Base-by-base conservation (phyloP, 2,797 vertebrate species). In the Alfaro cultratus region DNA sequence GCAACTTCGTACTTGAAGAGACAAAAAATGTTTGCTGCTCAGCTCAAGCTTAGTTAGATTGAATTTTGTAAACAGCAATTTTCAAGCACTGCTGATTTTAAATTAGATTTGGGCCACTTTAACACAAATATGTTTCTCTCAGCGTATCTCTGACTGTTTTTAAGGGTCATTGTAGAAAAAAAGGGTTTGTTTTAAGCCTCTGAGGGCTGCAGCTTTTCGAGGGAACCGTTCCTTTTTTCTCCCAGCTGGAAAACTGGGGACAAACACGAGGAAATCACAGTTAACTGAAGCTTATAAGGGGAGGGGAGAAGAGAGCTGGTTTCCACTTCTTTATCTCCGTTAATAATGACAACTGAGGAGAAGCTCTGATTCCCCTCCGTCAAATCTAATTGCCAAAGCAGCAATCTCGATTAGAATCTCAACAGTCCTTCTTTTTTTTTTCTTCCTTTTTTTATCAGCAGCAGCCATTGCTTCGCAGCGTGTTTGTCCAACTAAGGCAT, bases 351-450 rank as follows among this genome's bases (percentile, higher is more conserved):
- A 87, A 88, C 73, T 80, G 78, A 83, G 77, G 83, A 84, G 82
- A 62, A 83, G 80, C 78, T 85, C 64, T 29, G 83, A 87, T 89
- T 92, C 86, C 85, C 83, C 75, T 75, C 85, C 84, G 88, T 93
- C 90, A 88, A 77, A 87, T 92, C 88, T 91, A 92, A 95, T 95
- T 94, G 88, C 89, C 75, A 83, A 80, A 85, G 86, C 81, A 80
- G 81, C 88, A 84, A 92, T 93, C 91, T 91, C 91, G 89, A 94
- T 94, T 91, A 90, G 80, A 82, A 93, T 93, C 92, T 91, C 82
- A 60, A 51, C 73, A 15, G 76, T 77, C 74, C 62, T 60, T 60
- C 51, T 53, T 26, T 10, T 53, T 51, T 26, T 3, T 1, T 9
- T 23, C 49, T 51, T 23, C 49, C 21, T 51, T 21, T 51, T 77